Conservation (phyloP, 2,888 invertebrate genomes). For the Scaptomyza polygonia region DNA sequence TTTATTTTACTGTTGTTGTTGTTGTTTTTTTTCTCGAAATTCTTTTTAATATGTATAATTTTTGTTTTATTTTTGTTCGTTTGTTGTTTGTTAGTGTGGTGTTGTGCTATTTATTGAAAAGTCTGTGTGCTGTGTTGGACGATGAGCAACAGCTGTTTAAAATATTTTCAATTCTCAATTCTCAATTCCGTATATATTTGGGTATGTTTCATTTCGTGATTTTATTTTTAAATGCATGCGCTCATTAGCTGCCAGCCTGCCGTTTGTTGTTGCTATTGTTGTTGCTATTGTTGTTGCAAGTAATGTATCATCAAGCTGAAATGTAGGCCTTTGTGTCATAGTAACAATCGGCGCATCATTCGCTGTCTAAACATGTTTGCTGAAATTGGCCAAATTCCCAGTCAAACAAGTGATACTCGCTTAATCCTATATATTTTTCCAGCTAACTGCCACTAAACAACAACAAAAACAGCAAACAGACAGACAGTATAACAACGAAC, state of each 20-base stretch:
- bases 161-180: constrained; percentile 71
- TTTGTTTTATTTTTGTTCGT: constrained; percentile 40
- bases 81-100: constrained; percentile 36
- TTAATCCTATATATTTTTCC: constrained; percentile 27
- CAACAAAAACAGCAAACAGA: constrained; percentile 12
- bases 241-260: constrained; percentile 64
- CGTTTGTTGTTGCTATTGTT: constrained; percentile 21
- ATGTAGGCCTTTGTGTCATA: constrained; percentile 75
- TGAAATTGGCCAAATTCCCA: constrained; percentile 33
- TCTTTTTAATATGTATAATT: constrained; percentile 23
- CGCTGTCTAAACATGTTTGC: constrained; percentile 10
- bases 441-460: constrained; percentile 30
- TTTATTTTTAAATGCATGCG: constrained; percentile 77
- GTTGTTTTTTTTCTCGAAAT: constrained; percentile 24
- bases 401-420: constrained; percentile 22
- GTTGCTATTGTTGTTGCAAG: constrained; percentile 8
- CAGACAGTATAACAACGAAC: constrained; percentile 25
- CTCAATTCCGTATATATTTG: constrained; percentile 75
- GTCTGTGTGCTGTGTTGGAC: constrained; percentile 53
- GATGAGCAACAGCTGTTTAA: constrained; percentile 79
- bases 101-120: constrained; percentile 62
- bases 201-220: constrained; percentile 73
- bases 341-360: constrained; percentile 31
- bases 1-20: no score
- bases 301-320: constrained; percentile 5